Conservation (phyloP, 2,113 vertebrate species). For the Hylia prasina region DNA sequence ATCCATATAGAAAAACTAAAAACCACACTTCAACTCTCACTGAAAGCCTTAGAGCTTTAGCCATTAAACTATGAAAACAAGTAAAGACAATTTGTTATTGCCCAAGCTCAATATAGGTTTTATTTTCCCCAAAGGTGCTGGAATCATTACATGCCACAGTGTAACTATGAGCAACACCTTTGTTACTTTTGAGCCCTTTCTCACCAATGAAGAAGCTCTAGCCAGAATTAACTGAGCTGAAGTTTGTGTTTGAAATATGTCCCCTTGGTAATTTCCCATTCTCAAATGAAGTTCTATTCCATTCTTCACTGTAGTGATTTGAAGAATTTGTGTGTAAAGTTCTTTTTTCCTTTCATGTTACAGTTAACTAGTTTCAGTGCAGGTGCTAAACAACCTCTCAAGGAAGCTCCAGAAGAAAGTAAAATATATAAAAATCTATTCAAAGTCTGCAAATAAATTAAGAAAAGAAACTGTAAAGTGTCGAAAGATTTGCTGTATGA, state of each 20-base stretch:
- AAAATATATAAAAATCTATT: constrained; percentile 74
- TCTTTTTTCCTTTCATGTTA: constrained; percentile 67
- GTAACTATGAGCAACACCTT: constrained; percentile 62
- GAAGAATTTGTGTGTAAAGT: constrained; percentile 64
- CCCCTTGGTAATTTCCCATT: constrained; percentile 68
- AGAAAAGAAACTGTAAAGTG: constrained; percentile 69
- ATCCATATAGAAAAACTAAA: constrained; percentile 76
- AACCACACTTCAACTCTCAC: constrained; percentile 74
- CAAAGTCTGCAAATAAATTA: constrained; percentile 79
- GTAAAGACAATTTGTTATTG: constrained; percentile 68
- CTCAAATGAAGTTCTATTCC: constrained; percentile 51
- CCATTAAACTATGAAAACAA: constrained; percentile 69
- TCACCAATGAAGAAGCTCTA: constrained; percentile 69
- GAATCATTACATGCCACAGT: constrained; percentile 65
- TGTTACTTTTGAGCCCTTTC: constrained; percentile 56
- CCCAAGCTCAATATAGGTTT: constrained; percentile 59
- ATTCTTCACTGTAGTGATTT: constrained; percentile 51
- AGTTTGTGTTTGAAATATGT: constrained; percentile 71
- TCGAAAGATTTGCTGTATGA: constrained; percentile 61
- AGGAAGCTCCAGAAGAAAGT: constrained; percentile 81
- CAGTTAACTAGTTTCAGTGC: constrained; percentile 76
- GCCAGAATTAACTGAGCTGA: constrained; percentile 73
- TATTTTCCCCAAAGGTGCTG: constrained; percentile 57
- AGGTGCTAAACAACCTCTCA: constrained; percentile 75
- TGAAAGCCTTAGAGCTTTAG: constrained; percentile 73